These are phyloP conservation scores for Metopia argyrocephala DNA, from an alignment of 2,888 invertebrate genomes.

Conservation along the genomic window DNA sequence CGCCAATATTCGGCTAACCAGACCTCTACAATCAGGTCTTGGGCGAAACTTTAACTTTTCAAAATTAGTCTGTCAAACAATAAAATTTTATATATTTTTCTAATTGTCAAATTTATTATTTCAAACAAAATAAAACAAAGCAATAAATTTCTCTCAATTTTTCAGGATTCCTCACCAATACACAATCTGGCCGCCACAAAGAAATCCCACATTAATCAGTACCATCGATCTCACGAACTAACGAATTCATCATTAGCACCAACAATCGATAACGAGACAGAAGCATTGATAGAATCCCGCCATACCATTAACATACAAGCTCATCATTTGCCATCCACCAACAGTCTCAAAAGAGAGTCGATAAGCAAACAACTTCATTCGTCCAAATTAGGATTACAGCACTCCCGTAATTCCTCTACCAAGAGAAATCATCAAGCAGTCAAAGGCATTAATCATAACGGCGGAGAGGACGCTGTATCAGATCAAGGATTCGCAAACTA, in stretches of 20 bases:
- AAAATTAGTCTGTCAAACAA: too few relatives aligned
- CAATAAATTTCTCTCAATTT: neutral
- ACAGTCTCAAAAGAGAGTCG: constrained; percentile 46
- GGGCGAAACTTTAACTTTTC: too few relatives aligned
- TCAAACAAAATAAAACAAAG: neutral
- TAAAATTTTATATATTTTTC: neutral
- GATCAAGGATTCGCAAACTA: constrained; percentile 58
- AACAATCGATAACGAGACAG: constrained; percentile 74
- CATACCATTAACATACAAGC: constrained; percentile 75
- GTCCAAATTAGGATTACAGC: constrained; percentile 64
- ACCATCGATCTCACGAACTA: constrained; percentile 66
- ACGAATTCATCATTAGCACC: constrained; percentile 55
- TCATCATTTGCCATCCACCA: constrained; percentile 64
- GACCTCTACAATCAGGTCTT: too few relatives aligned
- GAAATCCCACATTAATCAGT: constrained; percentile 74
- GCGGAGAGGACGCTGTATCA: constrained; percentile 56
- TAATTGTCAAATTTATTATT: neutral
- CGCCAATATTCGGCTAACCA: too few relatives aligned
- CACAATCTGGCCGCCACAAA: constrained; percentile 79
- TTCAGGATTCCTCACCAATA: constrained; percentile 78
- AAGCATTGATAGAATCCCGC: constrained; percentile 76
- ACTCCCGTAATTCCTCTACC: constrained; percentile 50
- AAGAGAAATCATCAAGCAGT: constrained; percentile 42
- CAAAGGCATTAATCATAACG: constrained; percentile 43
- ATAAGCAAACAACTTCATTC: constrained; percentile 61